Evolutionary conservation across 2,113 vertebrate genomes (phyloP).

Genomic region (Brienomyrus longianalis): DNA sequence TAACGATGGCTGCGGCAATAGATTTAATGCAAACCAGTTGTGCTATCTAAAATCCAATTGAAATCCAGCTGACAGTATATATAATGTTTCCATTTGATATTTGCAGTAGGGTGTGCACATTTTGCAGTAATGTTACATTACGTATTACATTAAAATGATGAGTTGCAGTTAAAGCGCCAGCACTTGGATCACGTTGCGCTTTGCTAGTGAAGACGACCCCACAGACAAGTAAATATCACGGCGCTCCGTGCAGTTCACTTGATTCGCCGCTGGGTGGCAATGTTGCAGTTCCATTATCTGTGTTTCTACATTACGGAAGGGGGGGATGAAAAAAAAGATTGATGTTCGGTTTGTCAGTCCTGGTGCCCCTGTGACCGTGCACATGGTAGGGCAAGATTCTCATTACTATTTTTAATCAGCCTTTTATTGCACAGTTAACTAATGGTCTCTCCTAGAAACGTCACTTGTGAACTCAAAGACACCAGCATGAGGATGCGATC

Average conservation of each 20-base stretch:
- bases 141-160: conserved; percentile 1
- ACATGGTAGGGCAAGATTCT: conserved; percentile 52
- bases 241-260: background rate
- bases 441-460: conserved; percentile 36
- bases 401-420: conserved; percentile 62
- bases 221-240: background rate
- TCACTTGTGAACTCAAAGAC: conserved; percentile 34
- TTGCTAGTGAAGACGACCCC: background rate
- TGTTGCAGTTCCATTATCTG: conserved; percentile 35
- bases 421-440: conserved; percentile 51
- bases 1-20: background rate
- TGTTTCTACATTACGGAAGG: background rate
- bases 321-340: conserved; percentile 55
- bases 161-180: background rate
- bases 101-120: background rate
- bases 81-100: background rate
- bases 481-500: conserved; percentile 44
- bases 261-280: conserved; percentile 49
- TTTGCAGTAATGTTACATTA: background rate
- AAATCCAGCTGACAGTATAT: conserved; percentile 1
- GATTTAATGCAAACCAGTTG: background rate
- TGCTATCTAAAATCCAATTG: conserved; percentile 5
- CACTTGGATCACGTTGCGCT: background rate
- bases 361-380: conserved; percentile 64
- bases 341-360: conserved; percentile 58